Percentiles rank a stretch among this genome's conserved stretches.
Evolutionary conservation across 2,888 invertebrate genomes (phyloP).

Genomic region (Erebia epiphron): DNA sequence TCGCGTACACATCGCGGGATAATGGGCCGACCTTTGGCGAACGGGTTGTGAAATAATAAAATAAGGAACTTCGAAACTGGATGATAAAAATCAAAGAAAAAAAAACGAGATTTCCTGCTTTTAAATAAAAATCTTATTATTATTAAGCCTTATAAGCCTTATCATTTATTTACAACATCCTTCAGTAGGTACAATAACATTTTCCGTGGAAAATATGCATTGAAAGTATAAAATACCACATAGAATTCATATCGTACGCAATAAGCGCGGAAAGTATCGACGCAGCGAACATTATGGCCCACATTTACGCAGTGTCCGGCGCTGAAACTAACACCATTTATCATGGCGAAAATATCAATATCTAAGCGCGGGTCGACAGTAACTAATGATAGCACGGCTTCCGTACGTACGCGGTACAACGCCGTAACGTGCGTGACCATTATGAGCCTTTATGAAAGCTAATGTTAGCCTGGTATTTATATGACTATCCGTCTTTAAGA

Average conservation of each 20-base stretch:
- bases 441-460: constrained; percentile 16
- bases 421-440: constrained; percentile 22
- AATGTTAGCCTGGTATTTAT: neutral
- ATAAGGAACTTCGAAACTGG: neutral
- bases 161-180: too few relatives aligned
- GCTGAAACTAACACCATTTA: constrained; percentile 59
- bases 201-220: too few relatives aligned
- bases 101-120: neutral
- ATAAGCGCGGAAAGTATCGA: constrained; percentile 23
- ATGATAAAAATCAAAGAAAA: neutral
- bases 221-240: neutral
- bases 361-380: constrained; percentile 61
- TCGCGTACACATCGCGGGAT: constrained; percentile 27
- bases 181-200: too few relatives aligned
- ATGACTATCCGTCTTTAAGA: too few relatives aligned
- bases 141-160: too few relatives aligned
- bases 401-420: constrained; percentile 19
- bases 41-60: constrained; percentile 14
- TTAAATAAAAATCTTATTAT: too few relatives aligned
- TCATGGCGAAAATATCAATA: constrained; percentile 75
- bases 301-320: constrained; percentile 34
- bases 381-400: constrained; percentile 59
- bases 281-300: constrained; percentile 28
- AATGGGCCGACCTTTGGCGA: constrained; percentile 27
- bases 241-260: constrained; percentile 1